phyloP scores from a whole-genome alignment of 2,113 vertebrate species.

The Gallinago jamesoni region DNA sequence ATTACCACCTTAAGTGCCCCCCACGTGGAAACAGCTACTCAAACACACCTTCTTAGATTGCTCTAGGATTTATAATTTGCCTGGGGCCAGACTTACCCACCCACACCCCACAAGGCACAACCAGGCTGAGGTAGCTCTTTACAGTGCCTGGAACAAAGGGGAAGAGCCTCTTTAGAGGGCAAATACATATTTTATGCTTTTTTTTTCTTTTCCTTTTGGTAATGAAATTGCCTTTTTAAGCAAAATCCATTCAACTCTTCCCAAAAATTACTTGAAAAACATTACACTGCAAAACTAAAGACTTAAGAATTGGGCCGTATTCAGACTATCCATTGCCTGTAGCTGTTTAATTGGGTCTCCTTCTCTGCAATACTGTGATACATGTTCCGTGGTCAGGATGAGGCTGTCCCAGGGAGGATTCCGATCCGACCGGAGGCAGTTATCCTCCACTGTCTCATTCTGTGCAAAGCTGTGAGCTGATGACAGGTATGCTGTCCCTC shows the following conservation, averaged over 20 bases:
- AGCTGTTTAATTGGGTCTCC: neutral
- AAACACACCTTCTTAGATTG: neutral
- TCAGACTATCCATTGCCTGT: neutral
- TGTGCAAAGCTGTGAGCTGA: neutral
- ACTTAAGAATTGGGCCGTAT: neutral
- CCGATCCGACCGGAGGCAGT: neutral
- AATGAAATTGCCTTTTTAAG: neutral
- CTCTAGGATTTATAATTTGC: neutral
- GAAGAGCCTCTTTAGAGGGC: neutral
- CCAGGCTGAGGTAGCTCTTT: neutral
- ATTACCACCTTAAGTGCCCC: too few species aligned
- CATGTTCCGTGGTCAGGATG: neutral
- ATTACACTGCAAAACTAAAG: neutral
- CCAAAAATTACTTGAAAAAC: neutral
- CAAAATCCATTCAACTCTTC: neutral
- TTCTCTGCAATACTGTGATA: rapidly evolving
- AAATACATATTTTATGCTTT: neutral
- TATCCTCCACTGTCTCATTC: neutral
- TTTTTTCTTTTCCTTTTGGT: neutral
- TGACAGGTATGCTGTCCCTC: neutral
- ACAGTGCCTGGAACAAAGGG: neutral
- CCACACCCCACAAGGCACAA: too few species aligned
- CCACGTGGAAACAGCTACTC: neutral
- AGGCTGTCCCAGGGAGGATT: neutral
- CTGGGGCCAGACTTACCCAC: neutral